Conservation (phyloP, 2,797 vertebrate species). For the Pagetopsis macropterus region DNA sequence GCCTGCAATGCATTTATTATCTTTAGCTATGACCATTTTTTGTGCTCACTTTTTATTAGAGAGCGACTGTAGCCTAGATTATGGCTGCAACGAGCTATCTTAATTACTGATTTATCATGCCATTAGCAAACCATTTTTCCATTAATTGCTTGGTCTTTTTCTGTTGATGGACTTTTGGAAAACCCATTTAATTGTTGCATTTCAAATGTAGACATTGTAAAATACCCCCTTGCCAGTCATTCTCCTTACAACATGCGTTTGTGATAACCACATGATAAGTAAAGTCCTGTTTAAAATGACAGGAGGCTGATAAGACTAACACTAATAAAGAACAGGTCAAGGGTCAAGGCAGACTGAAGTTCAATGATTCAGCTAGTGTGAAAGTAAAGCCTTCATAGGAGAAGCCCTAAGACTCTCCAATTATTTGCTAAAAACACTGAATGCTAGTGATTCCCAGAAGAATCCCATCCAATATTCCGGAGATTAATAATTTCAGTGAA, state of each 20-base stretch:
- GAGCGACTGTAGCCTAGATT: background rate
- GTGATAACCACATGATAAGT: background rate
- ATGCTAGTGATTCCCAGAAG: slow-evolving; percentile 22
- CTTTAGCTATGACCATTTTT: background rate
- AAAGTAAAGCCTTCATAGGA: background rate
- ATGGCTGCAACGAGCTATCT: background rate
- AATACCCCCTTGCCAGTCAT: background rate
- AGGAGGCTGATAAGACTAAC: slow-evolving; percentile 16
- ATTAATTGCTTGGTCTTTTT: background rate
- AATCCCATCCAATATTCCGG: slow-evolving; percentile 1
- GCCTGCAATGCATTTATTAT: background rate
- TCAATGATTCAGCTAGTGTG: slow-evolving; percentile 47
- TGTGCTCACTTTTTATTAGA: background rate
- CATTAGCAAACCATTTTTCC: background rate
- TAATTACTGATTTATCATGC: background rate
- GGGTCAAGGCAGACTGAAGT: slow-evolving; percentile 40
- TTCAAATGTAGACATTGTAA: background rate
- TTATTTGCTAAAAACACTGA: slow-evolving; percentile 18
- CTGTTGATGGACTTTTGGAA: background rate
- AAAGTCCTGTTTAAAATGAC: slow-evolving; percentile 6
- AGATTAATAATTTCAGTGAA: slow-evolving; percentile 32
- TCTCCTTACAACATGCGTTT: background rate
- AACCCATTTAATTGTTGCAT: background rate
- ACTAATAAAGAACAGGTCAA: slow-evolving; percentile 29
- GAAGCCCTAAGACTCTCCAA: slow-evolving; percentile 19